Evolutionary conservation across 2,797 vertebrate genomes (phyloP).

Genomic region (Mastacembelus armatus): DNA sequence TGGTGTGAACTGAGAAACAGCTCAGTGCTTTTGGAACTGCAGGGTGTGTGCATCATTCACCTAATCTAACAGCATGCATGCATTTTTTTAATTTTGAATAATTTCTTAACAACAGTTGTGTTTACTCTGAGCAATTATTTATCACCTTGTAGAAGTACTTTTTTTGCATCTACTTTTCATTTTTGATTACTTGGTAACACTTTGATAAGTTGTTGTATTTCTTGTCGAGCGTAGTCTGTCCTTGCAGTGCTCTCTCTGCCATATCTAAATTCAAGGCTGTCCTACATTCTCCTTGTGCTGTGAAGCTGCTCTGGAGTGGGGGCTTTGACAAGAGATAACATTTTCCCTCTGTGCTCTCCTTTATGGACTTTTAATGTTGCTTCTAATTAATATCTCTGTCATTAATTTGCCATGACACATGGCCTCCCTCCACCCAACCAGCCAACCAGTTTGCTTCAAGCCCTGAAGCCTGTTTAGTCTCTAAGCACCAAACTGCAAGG

Average conservation of each 20-base stretch:
- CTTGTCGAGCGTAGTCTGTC: constrained; percentile 26
- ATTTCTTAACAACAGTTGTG: constrained; percentile 22
- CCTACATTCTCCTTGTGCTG: constrained; percentile 68
- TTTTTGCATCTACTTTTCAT: constrained; percentile 47
- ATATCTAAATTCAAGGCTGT: constrained; percentile 53
- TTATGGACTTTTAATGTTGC: constrained; percentile 78
- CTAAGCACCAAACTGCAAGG: constrained; percentile 38
- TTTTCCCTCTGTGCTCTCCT: constrained; percentile 67
- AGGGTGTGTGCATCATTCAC: constrained; percentile 30
- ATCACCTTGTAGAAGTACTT: constrained; percentile 32
- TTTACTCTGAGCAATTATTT: constrained; percentile 32
- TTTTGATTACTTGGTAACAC: constrained; percentile 21
- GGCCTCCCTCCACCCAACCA: constrained; percentile 47
- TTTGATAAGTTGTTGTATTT: constrained; percentile 41
- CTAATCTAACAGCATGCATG: constrained; percentile 26
- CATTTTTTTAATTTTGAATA: constrained; percentile 34
- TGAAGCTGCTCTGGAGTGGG: constrained; percentile 22
- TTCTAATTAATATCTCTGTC: constrained; percentile 82
- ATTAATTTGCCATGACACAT: constrained; percentile 82
- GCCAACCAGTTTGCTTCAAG: constrained; percentile 55
- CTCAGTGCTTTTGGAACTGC: constrained; percentile 34
- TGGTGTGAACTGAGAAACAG: constrained; percentile 11
- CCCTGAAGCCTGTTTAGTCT: constrained; percentile 56
- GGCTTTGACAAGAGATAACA: constrained; percentile 66
- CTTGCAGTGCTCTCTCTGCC: constrained; percentile 30